Percentiles rank a stretch among this genome's conserved stretches.
These are phyloP conservation scores for Eulemur macaco DNA, from an alignment of 2,113 vertebrate genomes.

Conservation along the genomic window DNA sequence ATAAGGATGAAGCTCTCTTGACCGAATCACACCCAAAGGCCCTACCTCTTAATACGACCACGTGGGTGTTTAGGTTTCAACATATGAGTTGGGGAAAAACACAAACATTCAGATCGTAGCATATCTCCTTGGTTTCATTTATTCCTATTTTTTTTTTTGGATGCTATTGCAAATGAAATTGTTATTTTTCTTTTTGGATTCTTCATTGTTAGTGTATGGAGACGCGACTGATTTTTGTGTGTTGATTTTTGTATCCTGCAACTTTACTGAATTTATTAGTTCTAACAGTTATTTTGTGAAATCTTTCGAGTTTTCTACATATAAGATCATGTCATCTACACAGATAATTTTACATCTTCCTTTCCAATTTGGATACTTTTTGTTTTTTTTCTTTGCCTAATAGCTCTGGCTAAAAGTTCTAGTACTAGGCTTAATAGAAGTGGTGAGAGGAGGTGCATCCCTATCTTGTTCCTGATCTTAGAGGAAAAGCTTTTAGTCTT, in stretches of 20 bases:
- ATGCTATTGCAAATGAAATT: not conserved
- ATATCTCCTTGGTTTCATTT: not conserved
- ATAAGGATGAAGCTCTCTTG: not conserved
- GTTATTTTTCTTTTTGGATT: not conserved
- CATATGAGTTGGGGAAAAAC: not conserved
- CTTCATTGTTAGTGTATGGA: not conserved
- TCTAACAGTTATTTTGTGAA: not conserved
- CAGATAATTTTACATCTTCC: not conserved
- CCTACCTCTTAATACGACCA: not conserved
- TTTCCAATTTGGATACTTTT: too few species aligned
- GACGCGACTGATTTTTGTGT: not conserved
- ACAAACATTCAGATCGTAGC: not conserved
- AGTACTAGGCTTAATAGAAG: too few species aligned
- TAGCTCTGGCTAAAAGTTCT: too few species aligned
- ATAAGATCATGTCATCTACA: not conserved
- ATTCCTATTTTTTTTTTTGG: conserved; percentile 15
- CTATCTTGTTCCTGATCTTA: too few species aligned
- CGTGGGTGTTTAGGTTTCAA: not conserved
- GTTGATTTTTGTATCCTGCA: not conserved
- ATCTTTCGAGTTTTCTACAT: not conserved
- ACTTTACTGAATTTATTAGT: not conserved
- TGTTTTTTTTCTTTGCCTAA: too few species aligned
- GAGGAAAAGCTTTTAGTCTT: too few species aligned
- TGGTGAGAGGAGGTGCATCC: too few species aligned
- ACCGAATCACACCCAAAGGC: not conserved